Conservation (phyloP, 1,140 invertebrate species). For the Brachionus koreanus region DNA sequence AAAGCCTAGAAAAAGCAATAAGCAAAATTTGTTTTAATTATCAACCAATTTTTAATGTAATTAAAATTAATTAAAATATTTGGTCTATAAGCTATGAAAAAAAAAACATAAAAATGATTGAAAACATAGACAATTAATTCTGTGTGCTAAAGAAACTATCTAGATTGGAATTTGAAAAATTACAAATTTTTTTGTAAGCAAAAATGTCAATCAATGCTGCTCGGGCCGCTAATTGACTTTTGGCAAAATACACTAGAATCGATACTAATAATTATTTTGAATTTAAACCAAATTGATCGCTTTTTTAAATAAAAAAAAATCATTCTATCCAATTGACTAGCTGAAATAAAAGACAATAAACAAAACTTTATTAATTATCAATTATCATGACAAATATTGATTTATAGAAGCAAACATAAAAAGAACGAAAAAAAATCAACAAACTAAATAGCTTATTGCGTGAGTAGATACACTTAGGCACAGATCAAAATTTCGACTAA, state of each 20-base stretch:
- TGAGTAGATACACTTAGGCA: constrained; percentile 20
- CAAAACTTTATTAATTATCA: constrained; percentile 31
- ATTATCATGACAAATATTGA: constrained; percentile 33
- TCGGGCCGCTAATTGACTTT: neutral
- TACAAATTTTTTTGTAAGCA: constrained; percentile 1
- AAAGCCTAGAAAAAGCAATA: neutral
- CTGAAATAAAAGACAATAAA: neutral
- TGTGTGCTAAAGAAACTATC: neutral
- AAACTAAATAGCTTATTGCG: constrained; percentile 35
- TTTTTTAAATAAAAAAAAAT: neutral
- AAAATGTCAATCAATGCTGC: constrained; percentile 17
- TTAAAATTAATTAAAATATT: constrained; percentile 37
- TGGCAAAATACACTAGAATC: neutral
- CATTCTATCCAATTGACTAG: neutral
- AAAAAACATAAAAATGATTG: constrained; percentile 37
- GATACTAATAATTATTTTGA: neutral
- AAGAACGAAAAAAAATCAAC: constrained; percentile 22
- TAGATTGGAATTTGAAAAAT: neutral
- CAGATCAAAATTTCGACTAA: neutral
- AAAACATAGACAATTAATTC: neutral
- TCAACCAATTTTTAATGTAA: constrained; percentile 31
- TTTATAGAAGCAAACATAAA: constrained; percentile 4
- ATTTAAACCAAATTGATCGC: neutral
- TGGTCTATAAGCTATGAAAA: neutral
- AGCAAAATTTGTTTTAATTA: constrained; percentile 18